phyloP scores from a whole-genome alignment of 2,888 invertebrate species.

The Lucinisca nassula region DNA sequence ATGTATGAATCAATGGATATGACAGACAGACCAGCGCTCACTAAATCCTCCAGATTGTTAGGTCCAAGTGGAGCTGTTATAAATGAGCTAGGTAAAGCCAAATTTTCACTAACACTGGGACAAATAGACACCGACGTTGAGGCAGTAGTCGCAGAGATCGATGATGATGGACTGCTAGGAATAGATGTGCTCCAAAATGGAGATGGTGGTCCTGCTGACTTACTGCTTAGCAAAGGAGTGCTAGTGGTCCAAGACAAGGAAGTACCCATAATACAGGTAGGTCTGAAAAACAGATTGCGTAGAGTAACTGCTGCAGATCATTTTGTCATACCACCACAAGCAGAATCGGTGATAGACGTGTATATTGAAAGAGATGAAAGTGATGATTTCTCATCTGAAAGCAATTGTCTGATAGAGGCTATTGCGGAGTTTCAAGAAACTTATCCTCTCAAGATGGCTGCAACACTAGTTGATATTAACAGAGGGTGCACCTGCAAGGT shows the following conservation, averaged over 20 bases:
- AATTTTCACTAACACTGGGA: not conserved
- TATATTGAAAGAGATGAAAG: constrained; percentile 37
- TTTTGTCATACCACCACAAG: constrained; percentile 29
- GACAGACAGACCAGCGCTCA: not conserved
- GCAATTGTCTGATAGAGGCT: constrained; percentile 50
- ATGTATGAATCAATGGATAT: not conserved
- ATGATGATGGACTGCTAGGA: not conserved
- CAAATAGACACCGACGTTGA: not conserved
- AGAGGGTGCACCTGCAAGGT: constrained; percentile 36
- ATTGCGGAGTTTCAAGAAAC: constrained; percentile 25
- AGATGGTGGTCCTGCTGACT: constrained; percentile 3
- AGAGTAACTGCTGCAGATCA: constrained; percentile 45
- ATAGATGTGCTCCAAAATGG: constrained; percentile 16
- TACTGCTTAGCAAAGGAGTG: constrained; percentile 5
- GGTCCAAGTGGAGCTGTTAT: constrained; percentile 9
- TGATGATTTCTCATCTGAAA: constrained; percentile 2
- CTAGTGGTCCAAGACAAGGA: constrained; percentile 3
- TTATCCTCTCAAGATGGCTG: constrained; percentile 53
- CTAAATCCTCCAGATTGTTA: not conserved
- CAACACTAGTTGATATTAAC: constrained; percentile 47
- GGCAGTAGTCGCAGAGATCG: not conserved
- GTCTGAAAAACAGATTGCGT: not conserved
- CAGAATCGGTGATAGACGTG: constrained; percentile 47
- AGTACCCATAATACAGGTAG: constrained; percentile 44
- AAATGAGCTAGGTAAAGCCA: not conserved